Conservation (phyloP, 1,140 invertebrate species). For the Sitobion miscanthi region DNA sequence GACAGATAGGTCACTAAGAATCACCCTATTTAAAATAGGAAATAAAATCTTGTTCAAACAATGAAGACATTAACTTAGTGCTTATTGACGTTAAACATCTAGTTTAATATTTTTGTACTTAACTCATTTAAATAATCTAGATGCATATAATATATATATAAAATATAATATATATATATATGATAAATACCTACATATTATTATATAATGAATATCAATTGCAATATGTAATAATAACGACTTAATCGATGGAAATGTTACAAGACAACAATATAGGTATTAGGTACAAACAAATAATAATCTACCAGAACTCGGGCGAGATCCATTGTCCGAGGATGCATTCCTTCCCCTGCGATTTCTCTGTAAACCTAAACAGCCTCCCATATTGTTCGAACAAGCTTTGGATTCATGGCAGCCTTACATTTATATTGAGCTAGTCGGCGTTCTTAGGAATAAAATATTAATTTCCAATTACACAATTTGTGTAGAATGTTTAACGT, state of each 20-base stretch:
- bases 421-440: slow-evolving; percentile 40
- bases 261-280: slow-evolving; percentile 17
- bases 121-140: background rate
- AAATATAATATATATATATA: background rate
- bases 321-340: slow-evolving; percentile 77
- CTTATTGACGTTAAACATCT: background rate
- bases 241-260: background rate
- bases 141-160: background rate
- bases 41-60: background rate
- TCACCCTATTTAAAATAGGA: background rate
- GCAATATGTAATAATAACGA: background rate
- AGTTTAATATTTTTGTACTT: background rate
- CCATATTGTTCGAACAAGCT: slow-evolving; percentile 70
- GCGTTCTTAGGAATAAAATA: background rate
- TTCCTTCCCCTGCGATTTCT: slow-evolving; percentile 78
- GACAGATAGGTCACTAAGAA: background rate
- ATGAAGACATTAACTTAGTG: background rate
- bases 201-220: background rate
- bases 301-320: slow-evolving; percentile 77
- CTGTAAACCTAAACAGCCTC: slow-evolving; percentile 82
- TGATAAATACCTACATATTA: background rate
- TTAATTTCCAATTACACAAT: background rate
- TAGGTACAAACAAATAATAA: slow-evolving; percentile 57
- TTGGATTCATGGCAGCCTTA: slow-evolving; percentile 65
- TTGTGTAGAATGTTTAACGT: background rate